phyloP scores from a whole-genome alignment of 2,113 vertebrate species.

The Acrocephalus arundinaceus region DNA sequence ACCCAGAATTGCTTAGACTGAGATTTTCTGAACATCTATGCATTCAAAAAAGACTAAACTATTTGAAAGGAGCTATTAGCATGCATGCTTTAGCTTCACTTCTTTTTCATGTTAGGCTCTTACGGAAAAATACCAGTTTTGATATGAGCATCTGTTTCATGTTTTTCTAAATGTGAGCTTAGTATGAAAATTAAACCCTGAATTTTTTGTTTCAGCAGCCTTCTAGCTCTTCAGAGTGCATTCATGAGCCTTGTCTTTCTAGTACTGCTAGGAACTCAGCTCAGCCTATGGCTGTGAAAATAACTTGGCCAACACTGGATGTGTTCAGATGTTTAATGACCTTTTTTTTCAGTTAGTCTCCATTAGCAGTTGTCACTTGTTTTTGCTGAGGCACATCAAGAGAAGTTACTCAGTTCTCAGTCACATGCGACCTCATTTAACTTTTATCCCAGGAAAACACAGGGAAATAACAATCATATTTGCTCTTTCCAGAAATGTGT shows the following conservation, averaged over 20 bases:
- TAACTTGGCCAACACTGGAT: neutral
- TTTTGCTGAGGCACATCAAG: neutral
- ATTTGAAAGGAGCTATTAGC: constrained; percentile 67
- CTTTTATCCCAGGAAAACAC: neutral
- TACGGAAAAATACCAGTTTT: constrained; percentile 63
- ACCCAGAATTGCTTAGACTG: constrained; percentile 45
- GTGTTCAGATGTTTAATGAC: neutral
- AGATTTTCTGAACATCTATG: constrained; percentile 51
- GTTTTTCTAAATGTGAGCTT: constrained; percentile 67
- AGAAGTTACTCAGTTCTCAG: neutral
- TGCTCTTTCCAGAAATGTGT: neutral
- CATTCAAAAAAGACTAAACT: constrained; percentile 57
- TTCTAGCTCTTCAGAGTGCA: neutral
- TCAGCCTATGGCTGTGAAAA: neutral
- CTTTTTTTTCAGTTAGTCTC: neutral
- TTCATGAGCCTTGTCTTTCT: neutral
- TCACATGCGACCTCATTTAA: neutral
- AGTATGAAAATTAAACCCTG: constrained; percentile 65
- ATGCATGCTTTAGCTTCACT: constrained; percentile 61
- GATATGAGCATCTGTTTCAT: constrained; percentile 75
- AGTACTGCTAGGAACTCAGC: neutral
- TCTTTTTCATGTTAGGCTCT: constrained; percentile 70
- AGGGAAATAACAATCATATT: neutral
- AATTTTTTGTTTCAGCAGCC: constrained; percentile 48
- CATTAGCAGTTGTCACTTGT: neutral